Base-by-base conservation (phyloP, 2,113 vertebrate species). In the Cebus imitator region DNA sequence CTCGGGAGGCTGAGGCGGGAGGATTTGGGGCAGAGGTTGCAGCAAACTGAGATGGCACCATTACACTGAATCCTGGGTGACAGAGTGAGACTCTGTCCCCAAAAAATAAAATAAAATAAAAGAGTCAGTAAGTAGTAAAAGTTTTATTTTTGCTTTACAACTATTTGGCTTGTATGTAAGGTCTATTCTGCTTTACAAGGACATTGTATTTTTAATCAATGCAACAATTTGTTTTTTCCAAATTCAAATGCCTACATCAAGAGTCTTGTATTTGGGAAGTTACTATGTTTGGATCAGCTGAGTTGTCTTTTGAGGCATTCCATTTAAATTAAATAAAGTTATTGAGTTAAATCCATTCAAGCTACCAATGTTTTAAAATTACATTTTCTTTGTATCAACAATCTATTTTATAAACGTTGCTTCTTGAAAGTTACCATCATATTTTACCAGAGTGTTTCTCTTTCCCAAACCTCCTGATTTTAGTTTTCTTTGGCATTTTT, bases 231-330 rank as follows among this genome's bases (percentile, higher is more conserved):
- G 43, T 70, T 80, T 73, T 64, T 21, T 66, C 43, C 35, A 78
- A 96, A 92, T 61, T 57, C 80, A 83, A 78, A 82, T 35, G 57
- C 27, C 70, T 80, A 58, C 2, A 64, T 72, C 5, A 52, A 40
- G 58, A 70, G 35, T 92, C 52, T 37, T 72, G 3, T 68, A 57
- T 96, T 87, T 93, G 52, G 8, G 52, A 93, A 72, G 35, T 73
- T 66, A 87, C 92, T 73, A 73, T 13, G 21, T 58, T 57, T 57
- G 68, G 55, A 68, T 86, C 21, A 45, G 25, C 16, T 68, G 66
- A 95, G 76, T n/a, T 72, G 14, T 76, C n/a, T 90, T 95, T 80
- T 75, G 70, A 96, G 70, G 87, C 12, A 76, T 55, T 93, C 55
- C 66, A 83, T 64, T 93, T 68, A 84, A 88, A 70, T 75, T n/a